Evolutionary conservation across 2,797 vertebrate genomes (phyloP), one percentile per base, ranked within the genome.

Genomic region (Helicolenus hilgendorfi): DNA sequence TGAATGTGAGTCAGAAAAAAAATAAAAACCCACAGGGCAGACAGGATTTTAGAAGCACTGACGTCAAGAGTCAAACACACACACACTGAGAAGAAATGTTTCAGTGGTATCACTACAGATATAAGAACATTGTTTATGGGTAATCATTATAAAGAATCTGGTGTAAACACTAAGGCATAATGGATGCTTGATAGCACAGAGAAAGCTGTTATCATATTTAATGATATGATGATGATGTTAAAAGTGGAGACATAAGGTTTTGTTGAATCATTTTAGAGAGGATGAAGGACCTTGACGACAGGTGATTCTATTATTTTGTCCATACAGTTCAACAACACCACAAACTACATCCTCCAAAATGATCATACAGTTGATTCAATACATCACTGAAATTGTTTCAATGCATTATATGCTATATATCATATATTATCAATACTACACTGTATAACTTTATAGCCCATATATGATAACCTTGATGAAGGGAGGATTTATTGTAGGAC

Each of bases 1-100:
- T 41, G 63, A 62, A 62, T 67, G 55, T 82, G 76, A 84, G 72
- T 69, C 55, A 74, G 29, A 58, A 27, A 53, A 73, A 27, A 53
- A 73, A 69, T 36, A 11, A n/a, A 5, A 14, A 14, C 14, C 49
- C 45, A 55, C 41, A 58, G 67, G 74, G 15, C 14, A 35, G 72
- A 24, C 55, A 27, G 38, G 22, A 11, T 68, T 68, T 49, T n/a
- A 41, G 14, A 69, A 81, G 41, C 13, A 65, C 62, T 59, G 70
- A 73, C 62, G 14, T 67, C 49, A 73, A 45, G 45, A 80, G 33
- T 35, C 41, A 64, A 35, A 71, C 65, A 79, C n/a, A 45, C 26
- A n/a, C 7, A 20, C 36, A 38, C 53, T 9, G 20, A 22, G 9
- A n/a, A 27, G 3, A 56, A 77, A 68, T 59, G 55, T 68, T 38